Percentiles rank a stretch among this genome's conserved stretches.
Evolutionary conservation across 1,140 invertebrate species (phyloP).

Genomic region (Drosophila athabasca): DNA sequence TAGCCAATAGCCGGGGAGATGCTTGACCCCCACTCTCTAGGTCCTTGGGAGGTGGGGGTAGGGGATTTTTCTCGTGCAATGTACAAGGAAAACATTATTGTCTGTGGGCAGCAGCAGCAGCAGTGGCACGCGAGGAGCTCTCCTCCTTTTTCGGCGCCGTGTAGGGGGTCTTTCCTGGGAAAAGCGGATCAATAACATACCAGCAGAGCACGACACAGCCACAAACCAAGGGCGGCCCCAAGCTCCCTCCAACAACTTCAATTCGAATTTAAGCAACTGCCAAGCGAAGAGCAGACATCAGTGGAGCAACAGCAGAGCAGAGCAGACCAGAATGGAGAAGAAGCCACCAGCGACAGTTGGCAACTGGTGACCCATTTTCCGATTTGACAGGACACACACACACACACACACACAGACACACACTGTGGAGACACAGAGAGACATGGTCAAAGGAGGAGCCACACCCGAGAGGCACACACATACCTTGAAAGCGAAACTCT

Average conservation of each 20-base stretch:
- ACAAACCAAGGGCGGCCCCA: slow-evolving; percentile 61
- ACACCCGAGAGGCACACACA: slow-evolving; percentile 26
- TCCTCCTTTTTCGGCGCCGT: not conserved
- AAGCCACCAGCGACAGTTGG: slow-evolving; percentile 15
- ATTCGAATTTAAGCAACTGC: slow-evolving; percentile 64
- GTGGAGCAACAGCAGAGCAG: slow-evolving; percentile 1
- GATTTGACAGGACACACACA: slow-evolving; percentile 3
- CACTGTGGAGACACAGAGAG: not conserved
- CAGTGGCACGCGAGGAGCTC: slow-evolving; percentile 32
- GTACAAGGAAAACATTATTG: slow-evolving; percentile 65
- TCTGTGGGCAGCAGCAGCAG: slow-evolving; percentile 62
- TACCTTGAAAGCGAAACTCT: slow-evolving; percentile 49
- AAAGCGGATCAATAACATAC: slow-evolving; percentile 71
- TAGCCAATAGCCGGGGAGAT: no score
- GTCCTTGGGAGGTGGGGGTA: no score
- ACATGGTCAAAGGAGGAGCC: slow-evolving; percentile 13
- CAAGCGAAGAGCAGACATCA: slow-evolving; percentile 35
- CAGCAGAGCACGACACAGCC: slow-evolving; percentile 23
- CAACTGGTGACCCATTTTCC: slow-evolving; percentile 72
- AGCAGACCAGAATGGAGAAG: not conserved
- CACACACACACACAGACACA: no score
- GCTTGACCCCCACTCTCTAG: no score
- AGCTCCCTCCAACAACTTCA: slow-evolving; percentile 42
- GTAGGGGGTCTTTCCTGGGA: slow-evolving; percentile 56
- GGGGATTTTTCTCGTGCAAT: no score